Evolutionary conservation across 1,140 invertebrate species (phyloP).

Genomic region (Drosophila chauvacae): DNA sequence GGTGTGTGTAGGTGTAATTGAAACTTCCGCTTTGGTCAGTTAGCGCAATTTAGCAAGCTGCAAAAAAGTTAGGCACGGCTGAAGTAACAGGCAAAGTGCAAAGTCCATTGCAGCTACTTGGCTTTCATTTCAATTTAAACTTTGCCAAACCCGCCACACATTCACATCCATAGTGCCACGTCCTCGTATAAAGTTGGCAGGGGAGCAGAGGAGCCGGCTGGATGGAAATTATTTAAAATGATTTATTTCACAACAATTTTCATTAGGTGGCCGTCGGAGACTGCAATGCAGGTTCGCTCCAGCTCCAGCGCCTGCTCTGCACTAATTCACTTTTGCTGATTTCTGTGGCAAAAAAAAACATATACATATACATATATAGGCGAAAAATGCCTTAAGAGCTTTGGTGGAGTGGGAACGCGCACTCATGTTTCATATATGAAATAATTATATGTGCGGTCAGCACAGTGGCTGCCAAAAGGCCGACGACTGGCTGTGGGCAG

Average conservation of each 20-base stretch:
- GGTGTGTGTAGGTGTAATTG: conserved; percentile 70
- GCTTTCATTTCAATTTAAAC: conserved; percentile 81
- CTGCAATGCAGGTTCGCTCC: conserved; percentile 75
- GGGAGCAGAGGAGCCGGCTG: conserved; percentile 1
- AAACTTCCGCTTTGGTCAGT: conserved; percentile 82
- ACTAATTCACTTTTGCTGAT: conserved; percentile 81
- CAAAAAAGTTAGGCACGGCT: conserved; percentile 80
- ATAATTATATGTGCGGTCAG: conserved; percentile 82
- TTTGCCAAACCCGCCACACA: conserved; percentile 58
- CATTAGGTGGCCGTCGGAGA: conserved; percentile 63
- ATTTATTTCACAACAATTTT: conserved; percentile 83
- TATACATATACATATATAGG: conserved; percentile 19
- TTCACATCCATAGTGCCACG: conserved; percentile 5
- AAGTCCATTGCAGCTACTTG: conserved; percentile 81
- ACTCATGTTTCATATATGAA: conserved; percentile 79
- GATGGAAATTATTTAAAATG: conserved; percentile 81
- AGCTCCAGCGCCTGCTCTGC: conserved; percentile 9
- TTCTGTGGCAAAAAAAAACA: conserved; percentile 58
- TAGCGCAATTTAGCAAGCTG: conserved; percentile 82
- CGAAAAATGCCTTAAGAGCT: conserved; percentile 60
- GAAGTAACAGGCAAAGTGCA: conserved; percentile 81
- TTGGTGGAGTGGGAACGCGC: conserved; percentile 1
- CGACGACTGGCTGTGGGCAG: conserved; percentile 62
- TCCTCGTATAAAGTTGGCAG: background rate
- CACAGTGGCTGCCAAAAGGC: conserved; percentile 37